Base-by-base conservation (phyloP, 2,797 vertebrate genomes). In the Amazonetta brasiliensis region DNA sequence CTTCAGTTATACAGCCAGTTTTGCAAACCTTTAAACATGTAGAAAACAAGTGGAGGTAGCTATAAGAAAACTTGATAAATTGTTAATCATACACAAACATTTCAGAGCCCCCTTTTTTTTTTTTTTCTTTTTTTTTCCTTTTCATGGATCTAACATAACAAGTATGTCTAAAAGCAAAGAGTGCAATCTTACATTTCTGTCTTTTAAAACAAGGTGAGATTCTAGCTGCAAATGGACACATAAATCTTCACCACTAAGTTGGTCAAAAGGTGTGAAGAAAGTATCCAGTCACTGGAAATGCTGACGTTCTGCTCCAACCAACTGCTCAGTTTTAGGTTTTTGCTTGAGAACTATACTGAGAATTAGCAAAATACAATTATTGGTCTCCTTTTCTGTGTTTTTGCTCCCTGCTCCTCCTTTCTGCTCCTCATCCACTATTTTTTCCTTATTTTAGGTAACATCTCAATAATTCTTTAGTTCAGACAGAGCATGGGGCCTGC, bases 221-320 rank as follows among this genome's bases (percentile, higher is more conserved):
- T 91, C 76, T 94, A 85, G 84, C 46, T 92, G 67, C 54, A 91
- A 94, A 95, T 74, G 87, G 84, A 74, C 84, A 95, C 76, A 97
- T 82, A 96, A 96, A 95, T 97, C 88, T 97, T 95, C 64, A 81
- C 55, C 81, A 67, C 71, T 92, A 97, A 97, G 75, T 92, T 96
- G 85, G 88, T 96, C 92, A 96, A 75, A 95, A 87, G 66, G 86
- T 87, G n/a, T 68, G 92, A 97, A 95, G 75, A 94, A 96, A 94
- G 68, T 62, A 89, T 96, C 59, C 89, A 90, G 72, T 85, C 90
- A 93, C 44, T 62, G 33, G 50, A 89, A 94, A 90, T 74, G 54
- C 79, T 87, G 73, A 87, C 62, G 87, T 67, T 89, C 44, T 86
- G 30, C 58, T 97, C 60, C 71, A 96, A 63, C 37, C 43, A 85